phyloP scores from a whole-genome alignment of 1,140 invertebrate genomes.

The Brachionus koreanus region DNA sequence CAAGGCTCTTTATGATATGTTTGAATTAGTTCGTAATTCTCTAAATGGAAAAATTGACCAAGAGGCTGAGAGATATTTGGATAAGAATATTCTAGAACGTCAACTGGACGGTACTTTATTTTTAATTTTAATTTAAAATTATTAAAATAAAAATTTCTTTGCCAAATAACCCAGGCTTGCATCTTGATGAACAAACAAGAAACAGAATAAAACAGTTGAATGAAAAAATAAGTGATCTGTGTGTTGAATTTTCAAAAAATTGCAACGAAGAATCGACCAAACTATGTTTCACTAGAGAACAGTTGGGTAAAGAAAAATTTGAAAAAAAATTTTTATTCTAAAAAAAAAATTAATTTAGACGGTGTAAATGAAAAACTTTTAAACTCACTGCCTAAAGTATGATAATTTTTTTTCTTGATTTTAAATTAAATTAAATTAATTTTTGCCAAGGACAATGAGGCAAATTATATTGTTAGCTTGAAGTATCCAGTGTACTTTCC shows the following conservation, averaged over 20 bases:
- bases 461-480: slow-evolving; percentile 59
- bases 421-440: neutral
- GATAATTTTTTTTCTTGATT: slow-evolving; percentile 40
- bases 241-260: slow-evolving; percentile 61
- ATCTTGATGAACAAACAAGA: slow-evolving; percentile 58
- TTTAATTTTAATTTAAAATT: neutral
- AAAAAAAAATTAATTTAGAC: neutral
- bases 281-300: slow-evolving; percentile 59
- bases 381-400: slow-evolving; percentile 38
- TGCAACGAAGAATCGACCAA: slow-evolving; percentile 62
- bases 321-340: neutral
- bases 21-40: slow-evolving; percentile 57
- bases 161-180: slow-evolving; percentile 55
- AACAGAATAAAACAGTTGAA: slow-evolving; percentile 60
- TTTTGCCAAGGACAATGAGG: slow-evolving; percentile 54
- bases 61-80: slow-evolving; percentile 58
- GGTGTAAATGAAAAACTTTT: slow-evolving; percentile 35
- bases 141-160: too few relatives aligned
- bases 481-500: slow-evolving; percentile 64
- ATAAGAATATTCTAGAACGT: slow-evolving; percentile 60
- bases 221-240: slow-evolving; percentile 60
- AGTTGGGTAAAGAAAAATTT: slow-evolving; percentile 53
- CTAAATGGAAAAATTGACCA: slow-evolving; percentile 49
- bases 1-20: slow-evolving; percentile 61
- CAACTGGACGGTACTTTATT: slow-evolving; percentile 59